Evolutionary conservation across 2,113 vertebrate genomes (phyloP), one percentile per base, ranked within the genome.

Genomic region (Piaya cayana): DNA sequence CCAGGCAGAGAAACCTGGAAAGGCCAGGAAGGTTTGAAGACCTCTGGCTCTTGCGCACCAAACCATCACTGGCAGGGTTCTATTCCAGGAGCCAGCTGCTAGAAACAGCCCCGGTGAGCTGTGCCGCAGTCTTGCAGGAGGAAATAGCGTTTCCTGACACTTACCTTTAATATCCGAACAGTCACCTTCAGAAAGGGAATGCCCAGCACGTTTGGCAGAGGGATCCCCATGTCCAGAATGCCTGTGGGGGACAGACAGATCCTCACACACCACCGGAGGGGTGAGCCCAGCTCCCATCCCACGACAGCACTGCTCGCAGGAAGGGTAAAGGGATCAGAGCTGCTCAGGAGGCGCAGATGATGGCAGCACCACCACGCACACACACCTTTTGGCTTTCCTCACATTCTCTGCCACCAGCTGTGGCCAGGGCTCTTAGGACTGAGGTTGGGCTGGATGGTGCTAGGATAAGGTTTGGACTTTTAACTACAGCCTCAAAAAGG

Each of bases 261-360:
- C 68, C 71, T 79, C 2, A 65, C 2, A 1, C 5, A 4, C 22
- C 0, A 7, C 14, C 0, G 2, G 42, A 50, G 36, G 45, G 29
- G 21, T 3, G 55, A 79, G 23, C 36, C 50, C 56, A 27, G 47
- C 52, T 26, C 71, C 45, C 14, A 0, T 5, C 74, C 10, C 47
- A 4, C 0, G 0, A 1, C 43, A 22, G 20, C 20, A 36, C 36
- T 30, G 74, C 27, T 62, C 43, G 67, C 1, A 2, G 52, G 6
- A 15, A 22, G 58, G 23, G 8, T 2, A 42, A 32, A 11, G 53
- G 63, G 13, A 43, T 47, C 53, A 10, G 32, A 39, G 67, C 39
- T 21, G 16, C 55, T 11, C 2, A 0, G 1, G 32, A 32, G 37
- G 23, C 78, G 43, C 4, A 1, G 23, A 14, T 22, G 15, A 13